Base-by-base conservation (phyloP, 1,140 invertebrate species). In the Cyrtorhinus lividipennis region DNA sequence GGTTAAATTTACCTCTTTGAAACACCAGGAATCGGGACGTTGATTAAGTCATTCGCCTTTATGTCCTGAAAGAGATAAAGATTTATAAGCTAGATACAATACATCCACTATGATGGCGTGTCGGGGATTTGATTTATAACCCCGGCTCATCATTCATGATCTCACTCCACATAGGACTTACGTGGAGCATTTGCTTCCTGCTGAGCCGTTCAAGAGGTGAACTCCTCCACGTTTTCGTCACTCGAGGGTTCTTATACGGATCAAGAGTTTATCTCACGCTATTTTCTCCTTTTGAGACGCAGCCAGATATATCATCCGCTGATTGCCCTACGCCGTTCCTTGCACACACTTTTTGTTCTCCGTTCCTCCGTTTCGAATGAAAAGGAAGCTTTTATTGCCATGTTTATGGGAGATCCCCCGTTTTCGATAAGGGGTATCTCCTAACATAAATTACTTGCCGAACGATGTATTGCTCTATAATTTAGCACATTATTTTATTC, bases 341-440 rank as follows among this genome's bases (percentile, higher is more conserved):
- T 53, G 48, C 48, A 20, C 48, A 22, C 30, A 10, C 20, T 53
- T 53, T 53, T 53, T 53, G 48, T 53, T 53, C 30, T 38, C 8
- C 48, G 10, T 53, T 22, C 10, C 48, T 53, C 48, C 48, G 20
- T 53, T 53, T 53, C 48, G 48, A 22, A 53, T 53, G 48, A 53
- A 53, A 53, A 53, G 48, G 20, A 53, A 53, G 48, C 48, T 53
- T 53, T 53, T 53, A 53, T 53, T 53, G 48, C 48, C 48, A 20
- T 53, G 48, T 53, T 53, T 53, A 53, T 53, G 48, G 48, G 48
- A 12, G 48, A 53, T 53, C 48, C 48, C 48, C 48, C 48, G 48
- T 53, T 53, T 53, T 22, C 48, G 48, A 53, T 53, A 53, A 53
- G 48, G 20, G 48, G 10, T 53, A 53, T 53, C 48, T 53, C 20